phyloP scores from a whole-genome alignment of 1,140 invertebrate genomes.

The Papilio dardanus region DNA sequence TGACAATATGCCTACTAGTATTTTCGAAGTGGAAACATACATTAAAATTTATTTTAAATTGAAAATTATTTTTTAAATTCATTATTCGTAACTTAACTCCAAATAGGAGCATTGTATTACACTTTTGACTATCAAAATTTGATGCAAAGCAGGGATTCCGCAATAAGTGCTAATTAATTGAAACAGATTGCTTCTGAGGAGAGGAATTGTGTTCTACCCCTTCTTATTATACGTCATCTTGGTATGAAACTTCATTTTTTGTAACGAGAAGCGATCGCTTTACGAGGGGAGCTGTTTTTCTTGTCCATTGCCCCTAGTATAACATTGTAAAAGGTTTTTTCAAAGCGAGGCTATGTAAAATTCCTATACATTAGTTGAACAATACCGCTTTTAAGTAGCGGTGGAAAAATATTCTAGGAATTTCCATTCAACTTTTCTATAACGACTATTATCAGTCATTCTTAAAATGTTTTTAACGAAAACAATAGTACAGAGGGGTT shows the following conservation, averaged over 20 bases:
- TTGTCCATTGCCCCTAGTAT: slow-evolving; percentile 59
- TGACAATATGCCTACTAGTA: too few relatives aligned
- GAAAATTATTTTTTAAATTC: not conserved
- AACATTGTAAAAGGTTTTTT: slow-evolving; percentile 52
- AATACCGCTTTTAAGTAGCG: slow-evolving; percentile 52
- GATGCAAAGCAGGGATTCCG: not conserved
- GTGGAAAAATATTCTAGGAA: slow-evolving; percentile 47
- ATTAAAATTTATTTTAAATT: not conserved
- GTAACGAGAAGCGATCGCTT: slow-evolving; percentile 69
- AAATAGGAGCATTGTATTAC: not conserved
- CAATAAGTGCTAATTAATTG: slow-evolving; percentile 26
- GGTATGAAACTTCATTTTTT: slow-evolving; percentile 61
- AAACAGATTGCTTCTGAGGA: slow-evolving; percentile 22
- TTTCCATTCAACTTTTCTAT: slow-evolving; percentile 33
- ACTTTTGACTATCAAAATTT: not conserved
- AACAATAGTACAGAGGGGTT: too few relatives aligned
- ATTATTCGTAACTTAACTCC: not conserved
- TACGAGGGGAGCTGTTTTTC: slow-evolving; percentile 60
- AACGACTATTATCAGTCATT: not conserved
- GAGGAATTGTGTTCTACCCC: slow-evolving; percentile 45
- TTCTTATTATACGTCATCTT: slow-evolving; percentile 56
- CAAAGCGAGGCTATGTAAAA: slow-evolving; percentile 58
- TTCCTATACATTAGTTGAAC: slow-evolving; percentile 61
- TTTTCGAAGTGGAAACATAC: not conserved
- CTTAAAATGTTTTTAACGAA: not conserved